phyloP scores from a whole-genome alignment of 2,888 invertebrate species.

The Blastobasis adustella region DNA sequence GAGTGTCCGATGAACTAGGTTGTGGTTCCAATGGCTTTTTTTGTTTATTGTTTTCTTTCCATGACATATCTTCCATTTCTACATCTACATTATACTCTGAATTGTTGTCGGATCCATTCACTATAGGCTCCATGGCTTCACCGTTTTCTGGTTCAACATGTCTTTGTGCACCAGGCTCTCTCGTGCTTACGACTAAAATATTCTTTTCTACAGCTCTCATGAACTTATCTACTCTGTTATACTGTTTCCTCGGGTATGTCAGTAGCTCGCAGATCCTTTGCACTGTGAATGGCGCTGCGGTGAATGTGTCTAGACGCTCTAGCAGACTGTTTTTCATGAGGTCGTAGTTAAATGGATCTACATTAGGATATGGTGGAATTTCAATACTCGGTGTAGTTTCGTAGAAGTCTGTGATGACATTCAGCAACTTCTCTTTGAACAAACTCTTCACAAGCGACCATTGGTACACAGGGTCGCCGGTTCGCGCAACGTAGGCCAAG shows the following conservation, averaged over 20 bases:
- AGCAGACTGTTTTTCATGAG: slow-evolving; percentile 88
- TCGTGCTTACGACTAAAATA: slow-evolving; percentile 88
- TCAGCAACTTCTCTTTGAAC: slow-evolving; percentile 89
- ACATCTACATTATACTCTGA: slow-evolving; percentile 72
- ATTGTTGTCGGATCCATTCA: slow-evolving; percentile 76
- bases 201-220: slow-evolving; percentile 98
- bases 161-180: slow-evolving; percentile 78
- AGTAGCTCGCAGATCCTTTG: slow-evolving; percentile 96
- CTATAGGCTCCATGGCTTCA: slow-evolving; percentile 75
- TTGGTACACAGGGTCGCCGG: slow-evolving; percentile 94
- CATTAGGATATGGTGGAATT: slow-evolving; percentile 91
- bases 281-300: slow-evolving; percentile 95
- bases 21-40: slow-evolving; percentile 47
- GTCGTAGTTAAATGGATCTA: slow-evolving; percentile 92
- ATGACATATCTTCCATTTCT: slow-evolving; percentile 71
- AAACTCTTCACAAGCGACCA: slow-evolving; percentile 92
- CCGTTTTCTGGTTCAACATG: slow-evolving; percentile 79
- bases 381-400: slow-evolving; percentile 85
- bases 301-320: slow-evolving; percentile 87
- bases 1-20: slow-evolving; percentile 57
- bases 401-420: slow-evolving; percentile 91
- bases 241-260: slow-evolving; percentile 93
- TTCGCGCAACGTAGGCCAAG: slow-evolving; percentile 91
- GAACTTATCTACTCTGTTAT: slow-evolving; percentile 96
- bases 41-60: slow-evolving; percentile 56